Evolutionary conservation across 2,888 invertebrate species (phyloP).

Genomic region (Aquatica leii): DNA sequence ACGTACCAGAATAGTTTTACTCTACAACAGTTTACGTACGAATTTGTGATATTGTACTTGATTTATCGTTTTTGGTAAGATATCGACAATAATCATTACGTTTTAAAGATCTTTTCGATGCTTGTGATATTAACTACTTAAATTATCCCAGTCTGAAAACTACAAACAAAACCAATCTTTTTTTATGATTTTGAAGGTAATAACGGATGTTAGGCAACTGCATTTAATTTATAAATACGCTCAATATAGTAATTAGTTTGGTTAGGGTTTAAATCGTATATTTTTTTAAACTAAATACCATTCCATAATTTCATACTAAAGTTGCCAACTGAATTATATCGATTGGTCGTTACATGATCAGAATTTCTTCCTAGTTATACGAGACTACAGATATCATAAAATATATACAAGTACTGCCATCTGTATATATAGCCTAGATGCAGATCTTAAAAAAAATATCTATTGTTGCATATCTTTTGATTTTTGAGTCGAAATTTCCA

Average conservation of each 20-base stretch:
- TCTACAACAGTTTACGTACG: neutral
- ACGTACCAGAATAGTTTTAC: too few species aligned
- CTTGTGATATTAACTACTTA: too few species aligned
- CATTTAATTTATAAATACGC: too few species aligned
- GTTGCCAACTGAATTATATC: slow-evolving; percentile 39
- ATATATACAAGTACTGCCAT: slow-evolving; percentile 51
- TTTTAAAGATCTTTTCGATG: too few species aligned
- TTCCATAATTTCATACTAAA: slow-evolving; percentile 27
- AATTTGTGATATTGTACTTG: neutral
- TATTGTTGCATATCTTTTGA: slow-evolving; percentile 40
- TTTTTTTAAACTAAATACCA: neutral
- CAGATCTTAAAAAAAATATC: slow-evolving; percentile 34
- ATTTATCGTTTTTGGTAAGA: too few species aligned
- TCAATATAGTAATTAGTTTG: too few species aligned
- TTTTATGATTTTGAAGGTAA: too few species aligned
- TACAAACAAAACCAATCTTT: too few species aligned
- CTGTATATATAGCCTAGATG: slow-evolving; percentile 51
- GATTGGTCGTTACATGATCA: slow-evolving; percentile 41
- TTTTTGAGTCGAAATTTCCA: neutral
- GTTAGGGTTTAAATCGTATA: too few species aligned
- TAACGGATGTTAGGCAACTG: too few species aligned
- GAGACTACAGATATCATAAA: slow-evolving; percentile 38
- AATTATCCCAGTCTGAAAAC: too few species aligned
- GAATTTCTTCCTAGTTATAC: slow-evolving; percentile 47
- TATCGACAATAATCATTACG: too few species aligned